Evolutionary conservation across 2,888 invertebrate genomes (phyloP), one percentile per base, ranked within the genome.

Genomic region (Melanophora roralis): DNA sequence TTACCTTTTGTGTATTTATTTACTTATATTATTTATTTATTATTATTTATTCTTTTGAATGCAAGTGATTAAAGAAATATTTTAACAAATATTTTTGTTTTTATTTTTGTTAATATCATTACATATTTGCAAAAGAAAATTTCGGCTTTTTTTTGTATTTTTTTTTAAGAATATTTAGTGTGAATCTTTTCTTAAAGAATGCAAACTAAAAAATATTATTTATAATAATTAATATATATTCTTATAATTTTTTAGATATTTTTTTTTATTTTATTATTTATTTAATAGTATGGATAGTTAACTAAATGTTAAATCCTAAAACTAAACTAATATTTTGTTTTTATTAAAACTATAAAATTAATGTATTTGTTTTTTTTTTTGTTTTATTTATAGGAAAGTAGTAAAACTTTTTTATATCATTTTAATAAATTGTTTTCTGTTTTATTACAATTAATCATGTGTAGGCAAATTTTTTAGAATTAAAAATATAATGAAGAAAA

Each of bases 241-340:
- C 6, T 27, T 27, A 27, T 27, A 3, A 27, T 27, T 27, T 27
- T 6, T 27, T 5, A 5, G 27, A 27, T 27, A 5, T 27, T 5
- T 27, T 27, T 27, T 27, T 27, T 27, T 27, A 27, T 27, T 27
- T 27, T 5, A 27, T 27, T 27, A 5, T 5, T 5, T 27, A 27
- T 27, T 27, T 27, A 27, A 27, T 27, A 27, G 6, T 27, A 6
- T 27, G n/a, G n/a, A n/a, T n/a, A n/a, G n/a, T n/a, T n/a, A n/a
- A 68, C 53, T 68, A 51, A 68, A 68, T 27, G 14, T 40, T 62
- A 64, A 64, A 32, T 36, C 53, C 47, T 55, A 68, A 53, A 62
- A 43, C 69, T 69, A 64, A 64, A 76, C 62, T 69, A 76, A 55
- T 21, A 49, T 43, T 69, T 69, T 69, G 64, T 49, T 32, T 59